A percentile compares a stretch with the other conserved stretches of the same genome.
Conservation (phyloP, 1,140 invertebrate genomes). For the Melitaea cinxia region DNA sequence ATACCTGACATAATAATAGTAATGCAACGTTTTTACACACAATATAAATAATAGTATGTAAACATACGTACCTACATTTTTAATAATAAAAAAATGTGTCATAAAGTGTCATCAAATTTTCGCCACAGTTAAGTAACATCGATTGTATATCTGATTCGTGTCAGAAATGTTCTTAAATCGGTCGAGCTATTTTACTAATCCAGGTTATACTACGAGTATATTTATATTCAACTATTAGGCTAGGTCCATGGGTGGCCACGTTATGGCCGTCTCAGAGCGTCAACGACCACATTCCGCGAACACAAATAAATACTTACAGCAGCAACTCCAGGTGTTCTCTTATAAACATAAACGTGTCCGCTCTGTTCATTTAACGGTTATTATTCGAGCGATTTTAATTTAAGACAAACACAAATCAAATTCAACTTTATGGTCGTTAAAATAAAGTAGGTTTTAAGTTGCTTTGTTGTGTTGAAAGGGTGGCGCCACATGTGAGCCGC, state of each 20-base stretch:
- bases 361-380: constrained; percentile 45
- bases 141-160: too few relatives aligned
- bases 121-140: too few relatives aligned
- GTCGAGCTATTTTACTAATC: too few relatives aligned
- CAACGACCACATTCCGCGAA: constrained; percentile 30
- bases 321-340: constrained; percentile 42
- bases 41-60: too few relatives aligned
- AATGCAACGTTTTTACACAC: too few relatives aligned
- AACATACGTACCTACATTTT: too few relatives aligned
- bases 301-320: constrained; percentile 19
- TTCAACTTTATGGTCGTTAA: neutral
- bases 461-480: constrained; percentile 39
- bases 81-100: too few relatives aligned
- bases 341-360: constrained; percentile 45
- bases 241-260: constrained; percentile 24
- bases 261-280: neutral
- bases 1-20: too few relatives aligned
- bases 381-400: constrained; percentile 29
- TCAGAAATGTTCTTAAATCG: too few relatives aligned
- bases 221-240: neutral
- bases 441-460: constrained; percentile 21
- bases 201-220: too few relatives aligned
- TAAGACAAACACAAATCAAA: constrained; percentile 7
- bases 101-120: too few relatives aligned
- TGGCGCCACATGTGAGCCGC: constrained; percentile 48